Evolutionary conservation across 2,888 invertebrate genomes (phyloP), one percentile per base, ranked within the genome.

Genomic region (Drosophila subsilvestris): DNA sequence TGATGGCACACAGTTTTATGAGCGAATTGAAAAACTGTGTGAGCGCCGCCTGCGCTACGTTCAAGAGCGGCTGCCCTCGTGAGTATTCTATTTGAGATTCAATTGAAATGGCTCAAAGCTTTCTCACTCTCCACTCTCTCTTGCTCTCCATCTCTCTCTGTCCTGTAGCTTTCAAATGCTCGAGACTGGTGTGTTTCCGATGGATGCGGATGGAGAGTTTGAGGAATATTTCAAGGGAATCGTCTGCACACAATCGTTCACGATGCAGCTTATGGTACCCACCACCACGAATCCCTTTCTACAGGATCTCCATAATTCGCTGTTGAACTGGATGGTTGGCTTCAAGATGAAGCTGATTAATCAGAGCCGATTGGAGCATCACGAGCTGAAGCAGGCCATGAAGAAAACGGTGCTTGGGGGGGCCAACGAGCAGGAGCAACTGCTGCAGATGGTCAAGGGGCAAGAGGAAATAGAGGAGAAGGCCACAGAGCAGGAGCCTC

Each of bases 121-220:
- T 25, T 25, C 7, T 7, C 7, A 25, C n/a, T n/a, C n/a, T 25
- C 25, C 25, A 6, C 25, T 1, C 25, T 25, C 25, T 6, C 25
- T 25, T 4, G 6, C 27, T 27, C 27, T 8, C 27, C n/a, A n/a
- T 27, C 9, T 27, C 27, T 9, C 27, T 9, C 27, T 27, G 9
- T 27, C 2, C 0, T 8, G 27, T 20, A 75, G 78, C 32, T 79
- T 77, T 18, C 63, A 65, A 0, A 80, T 80, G 72, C 67, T 81
- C 22, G 79, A 81, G 49, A 25, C 53, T 0, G 47, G 63, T 2
- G 4, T 63, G 22, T 69, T 61, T 65, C 69, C 71, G 18, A 3
- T 1, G 1, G 14, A 12, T 1, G 7, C 17, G 4, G 25, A 44
- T 0, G 9, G 27, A 2, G 9, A 2, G 9, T 27, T 27, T 27